Evolutionary conservation across 2,888 invertebrate species (phyloP).

Genomic region (Xestia sexstrigata): DNA sequence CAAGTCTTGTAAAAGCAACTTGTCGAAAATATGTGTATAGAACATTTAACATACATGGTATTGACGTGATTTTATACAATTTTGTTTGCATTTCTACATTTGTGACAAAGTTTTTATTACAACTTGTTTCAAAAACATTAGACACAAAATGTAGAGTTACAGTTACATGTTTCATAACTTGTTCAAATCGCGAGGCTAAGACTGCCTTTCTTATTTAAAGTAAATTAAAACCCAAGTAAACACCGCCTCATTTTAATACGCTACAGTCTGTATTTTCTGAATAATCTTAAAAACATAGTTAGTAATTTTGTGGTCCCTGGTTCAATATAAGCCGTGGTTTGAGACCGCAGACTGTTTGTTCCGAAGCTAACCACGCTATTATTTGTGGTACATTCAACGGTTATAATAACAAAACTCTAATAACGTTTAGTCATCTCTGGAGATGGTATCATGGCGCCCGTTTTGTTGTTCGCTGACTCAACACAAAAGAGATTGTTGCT

Average conservation of each 20-base stretch:
- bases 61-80: not conserved
- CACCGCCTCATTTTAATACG: slow-evolving; percentile 14
- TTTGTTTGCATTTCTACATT: not conserved
- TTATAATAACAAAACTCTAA: slow-evolving; percentile 40
- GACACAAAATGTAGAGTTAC: not conserved
- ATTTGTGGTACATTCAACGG: slow-evolving; percentile 51
- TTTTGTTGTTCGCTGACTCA: slow-evolving; percentile 45
- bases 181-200: not conserved
- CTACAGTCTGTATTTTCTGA: slow-evolving; percentile 4
- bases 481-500: slow-evolving; percentile 24
- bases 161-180: not conserved
- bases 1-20: not conserved
- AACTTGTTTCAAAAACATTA: not conserved
- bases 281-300: slow-evolving; percentile 29
- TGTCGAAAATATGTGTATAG: not conserved
- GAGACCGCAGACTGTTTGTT: slow-evolving; percentile 40
- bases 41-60: not conserved
- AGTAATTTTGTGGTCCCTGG: slow-evolving; percentile 20
- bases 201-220: not conserved
- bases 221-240: slow-evolving; percentile 22
- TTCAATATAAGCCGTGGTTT: slow-evolving; percentile 36
- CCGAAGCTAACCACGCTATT: slow-evolving; percentile 32
- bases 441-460: slow-evolving; percentile 27
- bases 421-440: slow-evolving; percentile 46
- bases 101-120: not conserved